Conservation (phyloP, 2,888 invertebrate species). For the Rotaria macrura region DNA sequence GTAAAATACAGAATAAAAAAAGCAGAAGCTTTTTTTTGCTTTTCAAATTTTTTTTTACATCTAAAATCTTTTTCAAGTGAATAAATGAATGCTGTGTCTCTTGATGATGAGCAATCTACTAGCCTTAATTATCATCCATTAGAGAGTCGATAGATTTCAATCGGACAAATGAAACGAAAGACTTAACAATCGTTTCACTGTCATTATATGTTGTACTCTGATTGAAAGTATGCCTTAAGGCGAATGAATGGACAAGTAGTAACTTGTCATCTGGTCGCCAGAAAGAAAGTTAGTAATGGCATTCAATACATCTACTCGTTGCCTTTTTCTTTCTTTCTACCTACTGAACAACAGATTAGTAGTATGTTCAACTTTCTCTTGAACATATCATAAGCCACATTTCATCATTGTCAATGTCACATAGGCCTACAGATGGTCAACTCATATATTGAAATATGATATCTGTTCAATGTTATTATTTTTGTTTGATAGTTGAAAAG, state of each 20-base stretch:
- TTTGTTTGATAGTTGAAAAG: neutral
- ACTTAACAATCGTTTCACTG: neutral
- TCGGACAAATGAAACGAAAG: neutral
- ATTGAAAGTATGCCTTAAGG: neutral
- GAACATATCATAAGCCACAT: neutral
- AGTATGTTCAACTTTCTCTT: slow-evolving; percentile 3
- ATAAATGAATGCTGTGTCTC: neutral
- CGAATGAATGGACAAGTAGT: neutral
- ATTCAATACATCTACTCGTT: neutral
- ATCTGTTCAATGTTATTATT: neutral
- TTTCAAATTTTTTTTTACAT: neutral
- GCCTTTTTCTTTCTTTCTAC: neutral
- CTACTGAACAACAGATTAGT: neutral
- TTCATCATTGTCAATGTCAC: neutral
- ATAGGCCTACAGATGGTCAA: neutral
- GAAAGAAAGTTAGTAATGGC: neutral
- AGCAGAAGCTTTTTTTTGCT: neutral
- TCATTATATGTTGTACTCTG: neutral
- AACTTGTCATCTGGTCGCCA: neutral
- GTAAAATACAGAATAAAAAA: neutral
- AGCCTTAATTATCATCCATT: neutral
- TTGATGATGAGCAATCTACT: neutral
- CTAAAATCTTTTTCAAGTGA: neutral
- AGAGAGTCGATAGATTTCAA: slow-evolving; percentile 8
- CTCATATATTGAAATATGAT: neutral